Percentiles rank a stretch among this genome's conserved stretches.
Evolutionary conservation across 2,113 vertebrate species (phyloP).

Genomic region (Catharus fuscescens): DNA sequence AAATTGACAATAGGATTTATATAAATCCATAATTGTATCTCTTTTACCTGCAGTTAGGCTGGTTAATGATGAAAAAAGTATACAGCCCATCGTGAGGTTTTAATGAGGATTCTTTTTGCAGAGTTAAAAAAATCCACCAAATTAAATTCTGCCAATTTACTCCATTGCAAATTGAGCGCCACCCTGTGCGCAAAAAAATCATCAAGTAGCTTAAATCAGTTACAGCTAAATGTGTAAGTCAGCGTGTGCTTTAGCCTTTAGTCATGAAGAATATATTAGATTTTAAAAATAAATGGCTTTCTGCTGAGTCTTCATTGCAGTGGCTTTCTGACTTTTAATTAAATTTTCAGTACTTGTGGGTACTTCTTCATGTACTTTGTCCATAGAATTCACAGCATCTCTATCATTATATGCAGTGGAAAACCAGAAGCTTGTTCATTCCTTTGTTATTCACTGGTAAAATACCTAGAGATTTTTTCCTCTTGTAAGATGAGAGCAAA

Average conservation of each 20-base stretch:
- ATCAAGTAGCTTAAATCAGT: constrained; percentile 88
- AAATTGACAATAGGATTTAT: constrained; percentile 98
- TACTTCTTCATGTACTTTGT: constrained; percentile 77
- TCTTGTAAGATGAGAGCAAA: constrained; percentile 70
- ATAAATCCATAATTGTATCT: constrained; percentile 95
- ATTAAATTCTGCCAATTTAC: constrained; percentile 97
- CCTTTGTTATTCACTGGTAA: constrained; percentile 76
- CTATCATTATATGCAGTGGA: constrained; percentile 73
- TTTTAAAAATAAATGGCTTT: constrained; percentile 95
- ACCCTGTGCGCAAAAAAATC: constrained; percentile 88
- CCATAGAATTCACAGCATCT: constrained; percentile 73
- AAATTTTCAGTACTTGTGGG: constrained; percentile 86
- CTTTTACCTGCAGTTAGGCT: constrained; percentile 91
- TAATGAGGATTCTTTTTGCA: constrained; percentile 96
- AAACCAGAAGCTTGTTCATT: constrained; percentile 80
- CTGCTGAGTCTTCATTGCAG: constrained; percentile 85
- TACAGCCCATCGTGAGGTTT: constrained; percentile 85
- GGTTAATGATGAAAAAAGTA: constrained; percentile 93
- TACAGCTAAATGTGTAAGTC: constrained; percentile 92
- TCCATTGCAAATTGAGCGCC: constrained; percentile 89
- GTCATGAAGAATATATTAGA: constrained; percentile 91
- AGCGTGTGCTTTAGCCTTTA: constrained; percentile 88
- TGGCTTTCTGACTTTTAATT: constrained; percentile 94
- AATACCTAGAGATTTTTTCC: constrained; percentile 59
- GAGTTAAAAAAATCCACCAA: constrained; percentile 95